Conservation (phyloP, 2,888 invertebrate species). For the Taenaris catops region DNA sequence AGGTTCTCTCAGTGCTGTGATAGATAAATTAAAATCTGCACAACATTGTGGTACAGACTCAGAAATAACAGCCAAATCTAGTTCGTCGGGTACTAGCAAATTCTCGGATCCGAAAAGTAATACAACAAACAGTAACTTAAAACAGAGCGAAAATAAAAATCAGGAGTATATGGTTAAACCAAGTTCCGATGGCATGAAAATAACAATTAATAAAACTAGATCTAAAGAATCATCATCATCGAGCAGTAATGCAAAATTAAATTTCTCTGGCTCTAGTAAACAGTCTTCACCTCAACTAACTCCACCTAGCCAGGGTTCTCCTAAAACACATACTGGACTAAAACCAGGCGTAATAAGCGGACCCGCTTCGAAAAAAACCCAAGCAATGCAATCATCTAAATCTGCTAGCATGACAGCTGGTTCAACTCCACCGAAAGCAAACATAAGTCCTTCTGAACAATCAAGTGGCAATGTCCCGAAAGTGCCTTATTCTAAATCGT, state of each 20-base stretch:
- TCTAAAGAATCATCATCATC: conserved; percentile 83
- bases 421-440: conserved; percentile 68
- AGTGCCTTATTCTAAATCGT: conserved; percentile 72
- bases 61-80: conserved; percentile 66
- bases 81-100: conserved; percentile 60
- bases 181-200: conserved; percentile 93
- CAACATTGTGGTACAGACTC: conserved; percentile 82
- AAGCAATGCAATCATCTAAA: conserved; percentile 79
- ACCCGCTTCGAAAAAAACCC: conserved; percentile 91
- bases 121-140: conserved; percentile 52
- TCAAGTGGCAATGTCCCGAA: conserved; percentile 48
- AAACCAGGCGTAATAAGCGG: conserved; percentile 93
- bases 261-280: conserved; percentile 66
- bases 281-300: conserved; percentile 69
- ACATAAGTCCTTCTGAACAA: conserved; percentile 59
- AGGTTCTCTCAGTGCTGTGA: conserved; percentile 90
- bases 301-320: conserved; percentile 82
- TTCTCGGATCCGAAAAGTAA: conserved; percentile 72
- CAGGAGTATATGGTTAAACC: conserved; percentile 95
- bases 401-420: conserved; percentile 50
- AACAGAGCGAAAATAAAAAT: conserved; percentile 79
- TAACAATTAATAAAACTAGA: conserved; percentile 94
- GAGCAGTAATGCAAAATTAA: conserved; percentile 60
- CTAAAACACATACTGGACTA: conserved; percentile 89
- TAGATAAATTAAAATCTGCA: conserved; percentile 91